Base-by-base conservation (phyloP, 2,888 invertebrate species). In the Phoronis australis region DNA sequence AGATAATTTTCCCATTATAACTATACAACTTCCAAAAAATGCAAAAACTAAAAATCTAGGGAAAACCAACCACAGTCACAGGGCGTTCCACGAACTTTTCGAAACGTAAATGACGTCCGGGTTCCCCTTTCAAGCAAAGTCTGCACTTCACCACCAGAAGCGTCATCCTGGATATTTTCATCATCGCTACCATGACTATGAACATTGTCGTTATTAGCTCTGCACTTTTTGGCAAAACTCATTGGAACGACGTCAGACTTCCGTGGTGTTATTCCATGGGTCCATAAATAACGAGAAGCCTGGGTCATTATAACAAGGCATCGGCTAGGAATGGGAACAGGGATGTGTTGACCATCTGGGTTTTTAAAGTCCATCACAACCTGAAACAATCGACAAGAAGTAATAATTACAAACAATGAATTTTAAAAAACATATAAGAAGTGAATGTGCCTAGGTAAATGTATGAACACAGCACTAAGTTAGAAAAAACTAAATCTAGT, bases 91-190 rank as follows among this genome's bases (percentile, higher is more conserved):
- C 59, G 84, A 20, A 80, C 62, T 55, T 71, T 69, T 35, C 95
- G 81, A 75, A 95, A 95, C 1, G 95, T 96, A 42, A 93, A 85
- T 0, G 95, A 95, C 44, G 87, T 83, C 51, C 95, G 79, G 1
- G 57, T 56, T 21, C 60, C 66, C 52, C 75, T 57, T 9, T 60
- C 56, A 22, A 59, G 42, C n/a, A 73, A 54, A 22, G 84, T 85
- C 24, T 85, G 68, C 3, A 83, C 83, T 37, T 79, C 80, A 42
- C 64, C 56, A 37, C 69, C 54, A 1, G 79, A 80, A 64, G n/a
- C n/a, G n/a, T n/a, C n/a, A n/a, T n/a, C n/a, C n/a, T n/a, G n/a
- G n/a, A n/a, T n/a, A n/a, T n/a, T n/a, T n/a, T n/a, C n/a, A n/a
- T n/a, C n/a, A n/a, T n/a, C n/a, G n/a, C n/a, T n/a, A n/a, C n/a